Base-by-base conservation (phyloP, 2,113 vertebrate species). In the Cottus gobio region DNA sequence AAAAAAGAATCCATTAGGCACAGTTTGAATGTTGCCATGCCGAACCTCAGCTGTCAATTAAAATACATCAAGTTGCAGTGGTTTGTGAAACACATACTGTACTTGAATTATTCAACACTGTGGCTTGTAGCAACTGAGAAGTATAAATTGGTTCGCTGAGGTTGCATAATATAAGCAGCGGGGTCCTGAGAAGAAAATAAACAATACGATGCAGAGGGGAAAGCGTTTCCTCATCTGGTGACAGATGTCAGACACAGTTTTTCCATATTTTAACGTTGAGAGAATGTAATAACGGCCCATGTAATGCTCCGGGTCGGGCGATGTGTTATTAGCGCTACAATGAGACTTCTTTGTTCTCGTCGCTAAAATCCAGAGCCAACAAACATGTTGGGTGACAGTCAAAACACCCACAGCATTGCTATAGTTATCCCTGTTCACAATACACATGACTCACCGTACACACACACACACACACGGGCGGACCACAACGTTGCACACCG, bases 21-120 rank as follows among this genome's bases (percentile, higher is more conserved):
- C 12, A 37, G 50, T 75, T 63, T 75, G 73, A 82, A 65, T 42
- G 46, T 18, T 42, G 75, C 48, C 64, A 61, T 65, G 60, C 34
- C 56, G 62, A 89, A 80, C 81, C 61, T 65, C 10, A 76, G 82
- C 87, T 89, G 85, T 80, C 83, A 93, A 83, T 91, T 87, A 89
- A 82, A 85, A 84, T 5, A 2, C 10, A 76, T 90, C 50, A 82
- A 58, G 54, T 71, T 34, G 63, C 72, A 57, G 64, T 50, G 61
- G 28, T 86, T 85, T 62, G 13, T 42, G 39, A 57, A 44, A 75
- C 34, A 54, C 39, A 48, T 30, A 60, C 57, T 68, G 36, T 20
- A 76, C 66, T 61, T 84, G 73, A 85, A 88, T 90, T 82, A 89
- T 85, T 88, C 85, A 83, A 75, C 69, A 74, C 44, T 26, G 52